These are phyloP conservation scores for Sebastes matsubarae DNA, from an alignment of 2,797 vertebrate genomes.

Conservation along the genomic window DNA sequence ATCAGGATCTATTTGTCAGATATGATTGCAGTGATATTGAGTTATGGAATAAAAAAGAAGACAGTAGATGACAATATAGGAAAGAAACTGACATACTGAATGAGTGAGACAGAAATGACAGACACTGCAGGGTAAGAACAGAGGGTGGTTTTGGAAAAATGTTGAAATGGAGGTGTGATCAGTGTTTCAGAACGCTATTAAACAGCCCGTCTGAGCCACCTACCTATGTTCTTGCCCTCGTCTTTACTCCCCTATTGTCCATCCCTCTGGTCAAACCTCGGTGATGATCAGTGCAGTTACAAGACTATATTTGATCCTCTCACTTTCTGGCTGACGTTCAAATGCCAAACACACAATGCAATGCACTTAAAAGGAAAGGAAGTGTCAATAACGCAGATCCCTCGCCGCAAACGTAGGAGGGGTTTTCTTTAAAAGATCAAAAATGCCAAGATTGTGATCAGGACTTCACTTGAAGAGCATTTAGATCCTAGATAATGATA, in stretches of 20 bases:
- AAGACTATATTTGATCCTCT: conserved; percentile 34
- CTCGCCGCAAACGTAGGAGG: neutral
- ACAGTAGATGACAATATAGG: conserved; percentile 13
- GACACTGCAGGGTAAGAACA: conserved; percentile 7
- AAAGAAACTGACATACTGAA: neutral
- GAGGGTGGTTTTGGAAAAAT: conserved; percentile 21
- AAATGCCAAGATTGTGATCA: conserved; percentile 42
- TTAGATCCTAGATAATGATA: conserved; percentile 50
- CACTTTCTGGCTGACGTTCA: conserved; percentile 29
- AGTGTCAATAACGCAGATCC: conserved; percentile 16
- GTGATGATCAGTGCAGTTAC: conserved; percentile 35
- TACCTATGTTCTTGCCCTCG: conserved; percentile 37
- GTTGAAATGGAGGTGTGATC: conserved; percentile 49
- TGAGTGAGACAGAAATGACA: conserved; percentile 6
- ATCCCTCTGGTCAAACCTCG: conserved; percentile 34
- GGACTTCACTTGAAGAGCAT: conserved; percentile 34
- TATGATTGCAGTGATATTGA: conserved; percentile 44
- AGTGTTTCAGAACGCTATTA: conserved; percentile 72
- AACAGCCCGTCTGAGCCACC: conserved; percentile 58
- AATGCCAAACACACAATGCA: conserved; percentile 33
- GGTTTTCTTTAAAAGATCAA: conserved; percentile 40
- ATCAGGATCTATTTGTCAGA: conserved; percentile 59
- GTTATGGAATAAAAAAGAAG: neutral
- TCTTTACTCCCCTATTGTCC: conserved; percentile 33
- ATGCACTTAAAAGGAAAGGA: conserved; percentile 37